Evolutionary conservation across 2,113 vertebrate genomes (phyloP).

Genomic region (Hippocampus barbouri): DNA sequence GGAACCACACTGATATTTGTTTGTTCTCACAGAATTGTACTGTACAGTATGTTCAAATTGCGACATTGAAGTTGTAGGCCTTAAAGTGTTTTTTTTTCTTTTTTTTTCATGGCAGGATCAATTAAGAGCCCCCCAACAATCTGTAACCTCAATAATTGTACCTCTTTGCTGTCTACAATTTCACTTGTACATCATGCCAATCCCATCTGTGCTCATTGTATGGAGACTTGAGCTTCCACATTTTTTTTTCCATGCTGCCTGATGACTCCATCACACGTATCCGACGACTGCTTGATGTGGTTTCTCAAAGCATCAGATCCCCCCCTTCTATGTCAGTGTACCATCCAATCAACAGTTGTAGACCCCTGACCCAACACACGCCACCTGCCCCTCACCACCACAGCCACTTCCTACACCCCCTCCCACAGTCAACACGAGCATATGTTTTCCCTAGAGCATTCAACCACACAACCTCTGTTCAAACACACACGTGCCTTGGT

Average conservation of each 20-base stretch:
- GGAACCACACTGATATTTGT: no score
- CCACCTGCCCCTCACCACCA: constrained; percentile 46
- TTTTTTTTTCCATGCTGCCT: constrained; percentile 46
- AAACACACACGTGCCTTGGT: constrained; percentile 41
- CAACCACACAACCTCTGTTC: constrained; percentile 42
- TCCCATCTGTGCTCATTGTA: constrained; percentile 49
- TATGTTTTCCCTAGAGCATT: constrained; percentile 60
- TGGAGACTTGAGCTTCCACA: constrained; percentile 18
- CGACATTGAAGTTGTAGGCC: no score
- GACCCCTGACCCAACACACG: constrained; percentile 66
- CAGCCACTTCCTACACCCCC: constrained; percentile 1
- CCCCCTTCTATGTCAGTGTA: constrained; percentile 45
- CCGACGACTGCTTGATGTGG: constrained; percentile 16
- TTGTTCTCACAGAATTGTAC: no score
- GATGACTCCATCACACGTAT: constrained; percentile 36
- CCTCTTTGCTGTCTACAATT: constrained; percentile 15
- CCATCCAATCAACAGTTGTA: constrained; percentile 63
- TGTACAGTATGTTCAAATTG: no score
- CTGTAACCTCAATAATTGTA: constrained; percentile 51
- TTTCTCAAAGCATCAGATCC: constrained; percentile 16
- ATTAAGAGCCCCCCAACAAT: constrained; percentile 29
- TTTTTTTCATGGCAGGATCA: neutral
- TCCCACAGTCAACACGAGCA: constrained; percentile 51
- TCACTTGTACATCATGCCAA: constrained; percentile 15
- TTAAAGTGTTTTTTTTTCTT: no score